A percentile compares a stretch with the other conserved stretches of the same genome.
phyloP scores from a whole-genome alignment of 1,140 invertebrate species.

The Meloidogyne floridensis region DNA sequence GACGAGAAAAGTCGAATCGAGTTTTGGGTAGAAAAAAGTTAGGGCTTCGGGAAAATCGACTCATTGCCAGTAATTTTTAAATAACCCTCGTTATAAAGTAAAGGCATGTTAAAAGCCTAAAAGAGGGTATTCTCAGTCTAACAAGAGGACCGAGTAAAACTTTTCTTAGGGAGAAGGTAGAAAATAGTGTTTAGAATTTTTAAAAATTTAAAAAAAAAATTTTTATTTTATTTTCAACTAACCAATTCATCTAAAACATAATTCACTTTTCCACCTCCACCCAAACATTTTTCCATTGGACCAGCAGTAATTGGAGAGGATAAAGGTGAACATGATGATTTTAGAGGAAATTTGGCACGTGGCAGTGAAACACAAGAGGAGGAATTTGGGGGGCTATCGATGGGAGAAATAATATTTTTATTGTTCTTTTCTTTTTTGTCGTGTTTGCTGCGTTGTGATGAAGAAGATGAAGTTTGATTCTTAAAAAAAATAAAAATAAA shows the following conservation, averaged over 20 bases:
- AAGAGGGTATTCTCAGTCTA: too few species aligned
- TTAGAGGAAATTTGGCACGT: slow-evolving; percentile 5
- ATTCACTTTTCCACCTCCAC: slow-evolving; percentile 23
- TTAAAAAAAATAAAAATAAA: neutral
- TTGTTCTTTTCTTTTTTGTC: neutral
- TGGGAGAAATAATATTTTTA: neutral
- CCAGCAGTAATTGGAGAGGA: slow-evolving; percentile 4
- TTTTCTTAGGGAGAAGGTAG: too few species aligned
- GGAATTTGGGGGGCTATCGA: neutral
- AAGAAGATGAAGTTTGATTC: slow-evolving; percentile 6
- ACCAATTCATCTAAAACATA: slow-evolving; percentile 46
- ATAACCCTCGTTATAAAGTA: too few species aligned
- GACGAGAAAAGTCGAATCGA: too few species aligned
- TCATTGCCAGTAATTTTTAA: too few species aligned
- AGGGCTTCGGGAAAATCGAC: too few species aligned
- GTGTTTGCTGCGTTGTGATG: neutral
- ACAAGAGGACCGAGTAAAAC: too few species aligned
- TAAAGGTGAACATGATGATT: neutral
- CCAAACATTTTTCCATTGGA: slow-evolving; percentile 12
- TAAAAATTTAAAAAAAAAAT: neutral
- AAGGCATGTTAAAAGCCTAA: too few species aligned
- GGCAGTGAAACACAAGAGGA: slow-evolving; percentile 16
- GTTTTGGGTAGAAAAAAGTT: too few species aligned
- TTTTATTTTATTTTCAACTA: neutral
- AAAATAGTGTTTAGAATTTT: neutral